Evolutionary conservation across 2,888 invertebrate genomes (phyloP).

Genomic region (Pyrgus malvae): DNA sequence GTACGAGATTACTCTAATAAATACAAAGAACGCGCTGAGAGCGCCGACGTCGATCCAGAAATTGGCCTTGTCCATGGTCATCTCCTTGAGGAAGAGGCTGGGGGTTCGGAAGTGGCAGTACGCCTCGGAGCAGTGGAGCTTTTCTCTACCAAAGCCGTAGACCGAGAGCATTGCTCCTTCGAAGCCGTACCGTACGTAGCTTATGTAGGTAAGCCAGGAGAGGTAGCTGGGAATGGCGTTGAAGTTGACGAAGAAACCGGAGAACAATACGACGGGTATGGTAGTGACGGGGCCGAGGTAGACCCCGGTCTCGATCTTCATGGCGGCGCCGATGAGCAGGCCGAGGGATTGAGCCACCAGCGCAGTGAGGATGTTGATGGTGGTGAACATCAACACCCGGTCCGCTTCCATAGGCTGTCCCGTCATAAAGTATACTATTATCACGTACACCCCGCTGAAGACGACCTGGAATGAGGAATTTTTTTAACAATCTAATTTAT

Average conservation of each 20-base stretch:
- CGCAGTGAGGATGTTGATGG: constrained; percentile 89
- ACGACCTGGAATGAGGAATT: constrained; percentile 84
- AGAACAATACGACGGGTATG: constrained; percentile 95
- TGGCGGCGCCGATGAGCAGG: constrained; percentile 94
- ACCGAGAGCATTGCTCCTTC: constrained; percentile 95
- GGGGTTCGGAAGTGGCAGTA: constrained; percentile 93
- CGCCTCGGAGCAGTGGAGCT: constrained; percentile 89
- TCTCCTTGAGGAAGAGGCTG: constrained; percentile 90
- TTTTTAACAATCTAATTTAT: too few species aligned
- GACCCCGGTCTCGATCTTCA: constrained; percentile 91
- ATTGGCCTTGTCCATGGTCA: constrained; percentile 89
- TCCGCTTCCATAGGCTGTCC: constrained; percentile 95
- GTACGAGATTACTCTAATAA: constrained; percentile 89
- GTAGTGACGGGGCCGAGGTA: constrained; percentile 93
- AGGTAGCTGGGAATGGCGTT: constrained; percentile 94
- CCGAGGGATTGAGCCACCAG: constrained; percentile 96
- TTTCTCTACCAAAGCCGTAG: constrained; percentile 92
- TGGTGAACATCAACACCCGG: constrained; percentile 90
- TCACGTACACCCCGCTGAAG: constrained; percentile 92
- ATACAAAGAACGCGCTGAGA: constrained; percentile 89
- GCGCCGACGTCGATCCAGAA: constrained; percentile 93
- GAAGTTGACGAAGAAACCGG: constrained; percentile 96
- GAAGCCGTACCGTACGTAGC: constrained; percentile 94
- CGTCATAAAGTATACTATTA: constrained; percentile 97
- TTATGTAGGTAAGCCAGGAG: constrained; percentile 94